Percentiles rank a stretch among this genome's conserved stretches.
These are phyloP conservation scores for Fundulus diaphanus DNA, from an alignment of 2,797 vertebrate genomes.

Conservation along the genomic window DNA sequence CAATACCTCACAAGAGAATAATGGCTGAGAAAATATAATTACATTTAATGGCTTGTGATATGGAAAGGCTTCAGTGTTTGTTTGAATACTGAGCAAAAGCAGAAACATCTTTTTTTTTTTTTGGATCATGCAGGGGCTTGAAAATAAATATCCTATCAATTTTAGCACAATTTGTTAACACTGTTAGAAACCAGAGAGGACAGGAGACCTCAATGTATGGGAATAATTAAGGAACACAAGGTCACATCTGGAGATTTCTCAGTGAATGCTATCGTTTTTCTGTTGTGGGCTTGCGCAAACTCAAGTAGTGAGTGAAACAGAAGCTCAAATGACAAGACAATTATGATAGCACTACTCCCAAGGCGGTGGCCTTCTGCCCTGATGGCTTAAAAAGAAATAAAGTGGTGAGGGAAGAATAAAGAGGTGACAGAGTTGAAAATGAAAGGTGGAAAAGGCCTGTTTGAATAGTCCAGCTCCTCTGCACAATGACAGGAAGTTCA, in stretches of 20 bases:
- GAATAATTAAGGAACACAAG: slow-evolving; percentile 57
- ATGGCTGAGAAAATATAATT: slow-evolving; percentile 68
- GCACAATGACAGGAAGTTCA: slow-evolving; percentile 77
- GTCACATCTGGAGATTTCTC: slow-evolving; percentile 50
- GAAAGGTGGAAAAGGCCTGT: slow-evolving; percentile 15
- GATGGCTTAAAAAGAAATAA: slow-evolving; percentile 12
- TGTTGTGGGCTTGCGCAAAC: slow-evolving; percentile 25
- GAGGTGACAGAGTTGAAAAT: slow-evolving; percentile 34
- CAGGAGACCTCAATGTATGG: slow-evolving; percentile 30
- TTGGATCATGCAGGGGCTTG: slow-evolving; percentile 19
- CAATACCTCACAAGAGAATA: slow-evolving; percentile 53
- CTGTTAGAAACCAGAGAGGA: slow-evolving; percentile 52
- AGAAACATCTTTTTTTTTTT: slow-evolving; percentile 50
- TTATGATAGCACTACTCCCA: slow-evolving; percentile 19
- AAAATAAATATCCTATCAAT: slow-evolving; percentile 45
- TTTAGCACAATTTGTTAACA: slow-evolving; percentile 53
- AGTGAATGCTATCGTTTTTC: background rate
- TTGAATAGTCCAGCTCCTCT: slow-evolving; percentile 52
- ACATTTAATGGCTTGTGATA: slow-evolving; percentile 62
- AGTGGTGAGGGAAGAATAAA: slow-evolving; percentile 24
- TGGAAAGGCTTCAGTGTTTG: slow-evolving; percentile 38
- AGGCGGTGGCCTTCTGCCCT: slow-evolving; percentile 28
- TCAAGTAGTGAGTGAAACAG: slow-evolving; percentile 44
- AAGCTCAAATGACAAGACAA: slow-evolving; percentile 34
- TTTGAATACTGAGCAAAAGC: slow-evolving; percentile 58